These are phyloP conservation scores for Triplophysa dalaica DNA, from an alignment of 2,113 vertebrate species.

Conservation along the genomic window DNA sequence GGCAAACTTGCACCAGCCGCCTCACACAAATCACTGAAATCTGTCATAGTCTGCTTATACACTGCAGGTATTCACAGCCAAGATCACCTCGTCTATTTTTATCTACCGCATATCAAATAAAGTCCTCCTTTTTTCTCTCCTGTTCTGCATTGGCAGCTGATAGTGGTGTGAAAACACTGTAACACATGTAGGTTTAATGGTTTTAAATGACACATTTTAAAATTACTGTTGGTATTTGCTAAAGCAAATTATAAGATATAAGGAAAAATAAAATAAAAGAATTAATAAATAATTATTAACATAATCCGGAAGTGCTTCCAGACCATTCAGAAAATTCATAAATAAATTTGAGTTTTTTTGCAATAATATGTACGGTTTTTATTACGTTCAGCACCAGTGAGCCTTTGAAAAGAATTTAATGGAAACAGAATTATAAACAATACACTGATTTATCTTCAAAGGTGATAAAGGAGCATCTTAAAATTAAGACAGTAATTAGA, in stretches of 20 bases:
- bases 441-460: not conserved
- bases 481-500: not conserved
- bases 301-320: too few species aligned
- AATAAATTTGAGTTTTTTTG: too few species aligned
- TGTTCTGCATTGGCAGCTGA: not conserved
- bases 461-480: not conserved
- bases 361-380: too few species aligned
- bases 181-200: too few species aligned
- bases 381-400: not conserved
- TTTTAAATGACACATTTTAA: not conserved
- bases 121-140: not conserved
- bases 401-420: not conserved
- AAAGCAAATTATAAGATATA: not conserved
- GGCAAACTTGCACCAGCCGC: constrained; percentile 53
- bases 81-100: constrained; percentile 3
- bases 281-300: too few species aligned
- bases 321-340: too few species aligned
- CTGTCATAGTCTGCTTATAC: constrained; percentile 52
- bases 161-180: not conserved
- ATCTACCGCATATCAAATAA: not conserved
- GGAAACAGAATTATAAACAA: not conserved
- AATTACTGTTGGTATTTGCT: not conserved
- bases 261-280: too few species aligned
- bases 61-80: constrained; percentile 7
- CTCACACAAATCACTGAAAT: constrained; percentile 48